A percentile compares a stretch with the other conserved stretches of the same genome.
These are phyloP conservation scores for Nephila pilipes DNA, from an alignment of 1,140 invertebrate species.

Conservation along the genomic window DNA sequence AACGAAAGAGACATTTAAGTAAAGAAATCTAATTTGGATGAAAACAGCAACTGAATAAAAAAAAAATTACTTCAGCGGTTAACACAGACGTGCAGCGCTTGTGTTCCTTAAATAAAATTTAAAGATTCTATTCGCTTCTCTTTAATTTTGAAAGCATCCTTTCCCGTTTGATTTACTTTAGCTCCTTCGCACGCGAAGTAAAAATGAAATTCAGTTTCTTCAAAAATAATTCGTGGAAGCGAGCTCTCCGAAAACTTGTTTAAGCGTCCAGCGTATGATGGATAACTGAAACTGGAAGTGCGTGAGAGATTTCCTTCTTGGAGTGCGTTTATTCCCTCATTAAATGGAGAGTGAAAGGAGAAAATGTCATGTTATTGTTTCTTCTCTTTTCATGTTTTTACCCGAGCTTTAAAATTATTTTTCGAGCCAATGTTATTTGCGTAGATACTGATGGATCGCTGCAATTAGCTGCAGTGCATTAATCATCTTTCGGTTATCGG, in stretches of 20 bases:
- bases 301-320: neutral
- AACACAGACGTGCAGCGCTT: too few relatives aligned
- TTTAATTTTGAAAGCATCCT: slow-evolving; percentile 1
- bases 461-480: neutral
- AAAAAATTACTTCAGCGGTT: too few relatives aligned
- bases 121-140: neutral
- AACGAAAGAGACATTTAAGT: too few relatives aligned
- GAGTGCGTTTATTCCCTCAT: neutral
- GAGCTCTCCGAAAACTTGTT: neutral
- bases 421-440: neutral
- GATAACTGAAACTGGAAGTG: neutral
- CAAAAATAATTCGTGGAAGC: neutral
- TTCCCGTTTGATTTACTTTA: neutral
- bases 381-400: neutral
- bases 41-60: too few relatives aligned
- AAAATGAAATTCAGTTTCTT: neutral
- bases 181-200: neutral
- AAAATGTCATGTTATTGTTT: neutral
- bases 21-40: too few relatives aligned
- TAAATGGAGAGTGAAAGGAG: neutral
- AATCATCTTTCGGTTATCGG: too few relatives aligned
- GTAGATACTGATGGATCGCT: too few relatives aligned
- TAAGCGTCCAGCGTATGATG: neutral
- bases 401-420: neutral
- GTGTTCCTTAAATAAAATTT: neutral